phyloP scores from a whole-genome alignment of 2,888 invertebrate species.

The Epinotia demarniana region DNA sequence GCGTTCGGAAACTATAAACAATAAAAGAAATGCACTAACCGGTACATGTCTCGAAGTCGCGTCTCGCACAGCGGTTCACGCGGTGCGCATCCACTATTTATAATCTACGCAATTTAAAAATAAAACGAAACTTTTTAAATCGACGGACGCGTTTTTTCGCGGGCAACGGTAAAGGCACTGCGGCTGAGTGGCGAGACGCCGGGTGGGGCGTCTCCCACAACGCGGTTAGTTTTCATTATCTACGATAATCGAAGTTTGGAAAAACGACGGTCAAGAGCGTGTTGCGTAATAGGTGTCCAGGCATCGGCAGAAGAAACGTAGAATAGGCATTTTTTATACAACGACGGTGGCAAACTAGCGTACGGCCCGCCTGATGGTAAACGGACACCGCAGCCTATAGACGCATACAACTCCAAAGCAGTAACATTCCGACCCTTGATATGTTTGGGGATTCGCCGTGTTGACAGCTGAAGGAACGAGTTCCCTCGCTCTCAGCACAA shows the following conservation, averaged over 20 bases:
- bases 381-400: too few relatives aligned
- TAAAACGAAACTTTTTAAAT: constrained; percentile 53
- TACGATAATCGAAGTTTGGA: constrained; percentile 26
- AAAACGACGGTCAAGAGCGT: constrained; percentile 9
- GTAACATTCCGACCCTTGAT: too few relatives aligned
- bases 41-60: constrained; percentile 63
- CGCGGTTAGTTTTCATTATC: constrained; percentile 35
- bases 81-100: constrained; percentile 67
- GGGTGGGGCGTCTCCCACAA: constrained; percentile 52
- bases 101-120: constrained; percentile 66
- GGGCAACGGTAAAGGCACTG: constrained; percentile 57
- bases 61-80: constrained; percentile 57
- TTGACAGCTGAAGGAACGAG: too few relatives aligned
- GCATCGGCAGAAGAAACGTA: background rate
- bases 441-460: too few relatives aligned
- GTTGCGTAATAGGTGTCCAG: constrained; percentile 17
- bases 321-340: background rate
- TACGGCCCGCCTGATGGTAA: too few relatives aligned
- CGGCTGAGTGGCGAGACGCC: constrained; percentile 46
- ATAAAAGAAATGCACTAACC: constrained; percentile 68
- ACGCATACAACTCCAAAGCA: too few relatives aligned
- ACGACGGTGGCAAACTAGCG: too few relatives aligned
- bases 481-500: too few relatives aligned
- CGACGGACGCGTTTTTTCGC: constrained; percentile 60
- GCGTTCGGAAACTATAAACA: constrained; percentile 49